Evolutionary conservation across 2,888 invertebrate species (phyloP).

Genomic region (Platynereis dumerilii): DNA sequence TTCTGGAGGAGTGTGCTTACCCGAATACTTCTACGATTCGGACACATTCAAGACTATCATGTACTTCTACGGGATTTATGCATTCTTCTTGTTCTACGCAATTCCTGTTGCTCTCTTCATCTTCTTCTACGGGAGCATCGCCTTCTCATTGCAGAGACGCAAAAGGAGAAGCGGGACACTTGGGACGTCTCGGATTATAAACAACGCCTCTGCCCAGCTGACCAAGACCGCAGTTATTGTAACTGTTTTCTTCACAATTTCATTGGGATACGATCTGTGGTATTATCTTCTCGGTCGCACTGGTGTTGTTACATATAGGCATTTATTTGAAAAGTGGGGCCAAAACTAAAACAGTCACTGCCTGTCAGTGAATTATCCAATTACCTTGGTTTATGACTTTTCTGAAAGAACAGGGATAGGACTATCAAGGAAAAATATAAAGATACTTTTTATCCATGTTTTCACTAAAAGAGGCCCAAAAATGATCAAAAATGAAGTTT

Average conservation of each 20-base stretch:
- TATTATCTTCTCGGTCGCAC: constrained; percentile 1
- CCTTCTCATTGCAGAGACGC: not conserved
- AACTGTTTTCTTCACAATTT: not conserved
- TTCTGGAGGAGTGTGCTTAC: not conserved
- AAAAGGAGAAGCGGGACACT: not conserved
- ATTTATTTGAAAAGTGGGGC: too few relatives aligned
- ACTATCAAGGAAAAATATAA: too few relatives aligned
- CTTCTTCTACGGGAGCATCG: not conserved
- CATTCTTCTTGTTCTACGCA: not conserved
- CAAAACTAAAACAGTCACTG: too few relatives aligned
- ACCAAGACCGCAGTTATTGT: constrained; percentile 3
- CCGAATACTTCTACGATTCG: not conserved
- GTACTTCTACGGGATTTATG: not conserved
- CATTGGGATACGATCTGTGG: constrained; percentile 1
- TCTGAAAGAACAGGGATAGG: too few relatives aligned
- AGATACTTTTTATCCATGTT: too few relatives aligned
- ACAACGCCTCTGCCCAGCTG: not conserved
- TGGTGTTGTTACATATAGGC: not conserved
- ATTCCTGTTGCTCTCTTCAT: not conserved
- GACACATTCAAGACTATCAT: not conserved
- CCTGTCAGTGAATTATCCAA: too few relatives aligned
- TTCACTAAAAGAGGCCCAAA: too few relatives aligned
- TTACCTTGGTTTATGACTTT: too few relatives aligned
- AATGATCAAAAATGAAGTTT: too few relatives aligned
- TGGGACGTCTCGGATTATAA: not conserved